phyloP scores from a whole-genome alignment of 2,888 invertebrate species.

The Lepidochrysops patricia region DNA sequence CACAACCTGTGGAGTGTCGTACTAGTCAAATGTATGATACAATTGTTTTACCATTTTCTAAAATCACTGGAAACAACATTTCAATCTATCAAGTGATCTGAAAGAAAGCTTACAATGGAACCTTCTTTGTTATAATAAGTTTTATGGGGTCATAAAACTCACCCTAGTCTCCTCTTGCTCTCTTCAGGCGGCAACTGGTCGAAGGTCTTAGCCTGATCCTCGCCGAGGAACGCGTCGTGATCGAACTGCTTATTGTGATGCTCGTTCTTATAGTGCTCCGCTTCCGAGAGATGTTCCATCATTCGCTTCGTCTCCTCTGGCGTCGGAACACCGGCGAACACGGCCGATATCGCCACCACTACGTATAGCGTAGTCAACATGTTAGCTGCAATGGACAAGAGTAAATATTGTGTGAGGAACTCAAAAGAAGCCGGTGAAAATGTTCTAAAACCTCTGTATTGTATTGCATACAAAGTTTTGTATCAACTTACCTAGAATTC shows the following conservation, averaged over 20 bases:
- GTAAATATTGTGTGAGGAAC: not conserved
- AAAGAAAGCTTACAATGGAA: no score
- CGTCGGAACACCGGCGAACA: conserved; percentile 78
- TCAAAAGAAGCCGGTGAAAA: not conserved
- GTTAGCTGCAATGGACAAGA: conserved; percentile 30
- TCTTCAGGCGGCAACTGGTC: conserved; percentile 96
- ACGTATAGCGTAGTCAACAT: conserved; percentile 56
- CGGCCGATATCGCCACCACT: conserved; percentile 52
- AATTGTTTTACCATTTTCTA: no score
- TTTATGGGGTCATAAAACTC: no score
- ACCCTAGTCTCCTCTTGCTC: conserved; percentile 90
- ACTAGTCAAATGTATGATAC: no score
- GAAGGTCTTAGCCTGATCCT: conserved; percentile 93
- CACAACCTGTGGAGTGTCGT: no score
- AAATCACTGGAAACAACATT: no score
- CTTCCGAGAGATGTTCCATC: conserved; percentile 81
- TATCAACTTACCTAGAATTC: conserved; percentile 1
- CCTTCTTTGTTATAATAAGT: no score
- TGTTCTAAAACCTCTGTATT: not conserved
- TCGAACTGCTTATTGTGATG: conserved; percentile 94
- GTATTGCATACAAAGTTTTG: not conserved
- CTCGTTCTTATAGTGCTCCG: conserved; percentile 85
- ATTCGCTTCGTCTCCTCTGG: conserved; percentile 80
- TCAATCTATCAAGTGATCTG: no score
- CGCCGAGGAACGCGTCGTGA: conserved; percentile 97